Percentiles rank a stretch among this genome's conserved stretches.
Conservation (phyloP, 1,140 invertebrate genomes). For the Eufriesea mexicana region DNA sequence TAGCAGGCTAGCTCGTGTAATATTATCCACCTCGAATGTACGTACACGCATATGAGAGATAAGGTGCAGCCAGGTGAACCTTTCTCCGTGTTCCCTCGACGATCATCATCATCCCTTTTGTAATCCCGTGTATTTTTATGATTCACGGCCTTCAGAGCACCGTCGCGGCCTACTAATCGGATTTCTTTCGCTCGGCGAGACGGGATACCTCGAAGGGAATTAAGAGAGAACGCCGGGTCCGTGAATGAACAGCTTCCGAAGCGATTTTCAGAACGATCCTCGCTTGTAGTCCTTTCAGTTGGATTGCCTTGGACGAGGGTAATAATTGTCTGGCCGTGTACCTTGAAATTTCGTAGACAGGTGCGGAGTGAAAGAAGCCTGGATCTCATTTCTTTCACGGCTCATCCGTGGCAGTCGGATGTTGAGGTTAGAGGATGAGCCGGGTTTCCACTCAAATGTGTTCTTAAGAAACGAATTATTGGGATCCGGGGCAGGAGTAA, state of each 20-base stretch:
- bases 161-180: slow-evolving; percentile 30
- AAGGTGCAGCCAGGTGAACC: slow-evolving; percentile 58
- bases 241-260: slow-evolving; percentile 24
- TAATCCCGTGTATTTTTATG: slow-evolving; percentile 48
- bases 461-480: too few relatives aligned
- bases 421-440: too few relatives aligned
- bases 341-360: neutral
- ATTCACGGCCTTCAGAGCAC: slow-evolving; percentile 30
- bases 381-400: neutral
- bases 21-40: slow-evolving; percentile 39
- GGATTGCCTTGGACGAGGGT: neutral
- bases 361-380: neutral
- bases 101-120: slow-evolving; percentile 40
- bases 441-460: too few relatives aligned
- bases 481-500: too few relatives aligned
- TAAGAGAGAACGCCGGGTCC: neutral
- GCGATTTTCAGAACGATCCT: slow-evolving; percentile 1
- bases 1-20: slow-evolving; percentile 45
- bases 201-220: slow-evolving; percentile 33
- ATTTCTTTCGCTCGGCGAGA: slow-evolving; percentile 29
- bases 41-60: slow-evolving; percentile 48
- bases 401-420: neutral
- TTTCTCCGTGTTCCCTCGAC: neutral
- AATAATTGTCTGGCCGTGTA: neutral
- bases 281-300: neutral